Evolutionary conservation across 2,888 invertebrate genomes (phyloP).

Genomic region (Brachyptera putata): DNA sequence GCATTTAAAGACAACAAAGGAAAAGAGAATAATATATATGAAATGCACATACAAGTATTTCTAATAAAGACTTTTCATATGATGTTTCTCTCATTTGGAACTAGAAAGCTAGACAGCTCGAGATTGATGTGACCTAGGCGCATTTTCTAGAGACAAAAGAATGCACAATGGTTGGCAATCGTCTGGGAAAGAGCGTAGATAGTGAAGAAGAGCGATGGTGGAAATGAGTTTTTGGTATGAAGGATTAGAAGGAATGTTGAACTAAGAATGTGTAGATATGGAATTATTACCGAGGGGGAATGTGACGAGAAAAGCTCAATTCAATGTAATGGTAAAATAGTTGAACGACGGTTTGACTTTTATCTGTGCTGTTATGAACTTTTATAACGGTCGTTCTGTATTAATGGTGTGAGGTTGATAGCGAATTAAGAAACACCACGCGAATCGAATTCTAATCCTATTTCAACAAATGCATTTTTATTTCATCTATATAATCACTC

Average conservation of each 20-base stretch:
- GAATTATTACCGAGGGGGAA: not conserved
- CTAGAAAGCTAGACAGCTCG: not conserved
- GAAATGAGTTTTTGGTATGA: not conserved
- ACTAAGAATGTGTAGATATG: not conserved
- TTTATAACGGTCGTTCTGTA: no score
- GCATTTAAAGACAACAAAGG: no score
- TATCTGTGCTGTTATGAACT: no score
- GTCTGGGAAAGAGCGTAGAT: not conserved
- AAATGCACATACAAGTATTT: not conserved
- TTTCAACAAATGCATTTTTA: no score
- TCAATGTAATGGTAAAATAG: no score
- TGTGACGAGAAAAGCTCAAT: no score
- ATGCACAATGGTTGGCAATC: not conserved
- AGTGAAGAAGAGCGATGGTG: not conserved
- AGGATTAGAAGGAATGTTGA: no score
- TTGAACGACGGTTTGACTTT: no score
- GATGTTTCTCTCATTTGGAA: not conserved
- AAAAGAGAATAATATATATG: not conserved
- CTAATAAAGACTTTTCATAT: not conserved
- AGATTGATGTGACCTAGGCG: not conserved
- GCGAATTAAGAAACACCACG: no score
- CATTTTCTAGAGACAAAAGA: not conserved
- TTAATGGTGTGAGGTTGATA: no score
- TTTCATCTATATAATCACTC: no score
- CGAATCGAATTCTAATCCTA: no score